Conservation (phyloP, 2,888 invertebrate species). For the Diplolepis rosae region DNA sequence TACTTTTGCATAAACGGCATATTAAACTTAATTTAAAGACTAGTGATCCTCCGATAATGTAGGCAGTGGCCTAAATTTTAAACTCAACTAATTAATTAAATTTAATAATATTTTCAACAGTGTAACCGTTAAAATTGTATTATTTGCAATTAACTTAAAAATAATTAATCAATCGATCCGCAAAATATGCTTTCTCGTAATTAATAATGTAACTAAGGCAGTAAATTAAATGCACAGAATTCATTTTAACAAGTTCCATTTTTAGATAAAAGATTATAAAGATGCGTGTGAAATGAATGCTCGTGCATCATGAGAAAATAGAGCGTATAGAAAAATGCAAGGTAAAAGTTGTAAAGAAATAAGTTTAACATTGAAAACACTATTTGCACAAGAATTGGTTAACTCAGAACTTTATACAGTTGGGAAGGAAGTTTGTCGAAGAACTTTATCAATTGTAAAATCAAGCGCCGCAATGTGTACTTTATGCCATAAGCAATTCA, state of each 20-base stretch:
- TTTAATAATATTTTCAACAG: neutral
- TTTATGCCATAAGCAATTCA: neutral
- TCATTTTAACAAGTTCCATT: neutral
- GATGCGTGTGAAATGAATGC: neutral
- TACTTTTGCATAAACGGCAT: neutral
- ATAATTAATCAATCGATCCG: no score
- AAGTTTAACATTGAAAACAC: slow-evolving; percentile 61
- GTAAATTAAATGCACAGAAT: neutral
- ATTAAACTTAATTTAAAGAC: neutral
- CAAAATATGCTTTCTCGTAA: no score
- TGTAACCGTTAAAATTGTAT: no score
- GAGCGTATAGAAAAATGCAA: slow-evolving; percentile 49
- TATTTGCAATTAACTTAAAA: no score
- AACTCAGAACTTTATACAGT: slow-evolving; percentile 24
- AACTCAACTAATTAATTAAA: neutral
- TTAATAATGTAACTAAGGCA: neutral
- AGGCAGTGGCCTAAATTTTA: neutral
- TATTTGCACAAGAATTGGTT: slow-evolving; percentile 60
- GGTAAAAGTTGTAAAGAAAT: slow-evolving; percentile 56
- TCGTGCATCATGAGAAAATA: slow-evolving; percentile 49
- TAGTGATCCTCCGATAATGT: neutral
- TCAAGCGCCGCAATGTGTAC: neutral
- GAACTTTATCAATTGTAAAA: neutral
- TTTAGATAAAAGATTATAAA: neutral
- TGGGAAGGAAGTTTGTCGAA: neutral